Evolutionary conservation across 2,888 invertebrate genomes (phyloP).

Genomic region (Uloborus plumipes): DNA sequence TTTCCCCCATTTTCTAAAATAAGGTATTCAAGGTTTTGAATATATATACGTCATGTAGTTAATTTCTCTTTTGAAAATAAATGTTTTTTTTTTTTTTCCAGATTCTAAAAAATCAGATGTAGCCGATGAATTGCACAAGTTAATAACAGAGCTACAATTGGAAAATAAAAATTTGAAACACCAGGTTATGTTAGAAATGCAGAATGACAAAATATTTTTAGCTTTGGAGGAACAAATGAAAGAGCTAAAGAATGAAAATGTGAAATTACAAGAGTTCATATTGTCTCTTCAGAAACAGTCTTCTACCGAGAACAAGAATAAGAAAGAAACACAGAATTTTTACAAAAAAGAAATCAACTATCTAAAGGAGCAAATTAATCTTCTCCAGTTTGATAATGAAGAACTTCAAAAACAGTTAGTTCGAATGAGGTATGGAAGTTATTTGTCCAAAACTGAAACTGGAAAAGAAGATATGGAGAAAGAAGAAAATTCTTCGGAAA

Average conservation of each 20-base stretch:
- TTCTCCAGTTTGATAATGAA: conserved; percentile 36
- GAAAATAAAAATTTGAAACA: conserved; percentile 34
- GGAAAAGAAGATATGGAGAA: not conserved
- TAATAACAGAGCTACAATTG: conserved; percentile 8
- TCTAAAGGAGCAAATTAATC: conserved; percentile 37
- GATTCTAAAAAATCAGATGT: not conserved
- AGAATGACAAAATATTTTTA: conserved; percentile 28
- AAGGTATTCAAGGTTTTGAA: not conserved
- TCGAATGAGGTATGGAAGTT: conserved; percentile 24
- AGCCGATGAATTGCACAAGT: conserved; percentile 11
- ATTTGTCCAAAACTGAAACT: not conserved
- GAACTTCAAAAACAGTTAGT: conserved; percentile 37
- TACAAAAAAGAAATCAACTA: conserved; percentile 38
- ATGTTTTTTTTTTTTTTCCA: not conserved
- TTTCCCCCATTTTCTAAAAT: not conserved
- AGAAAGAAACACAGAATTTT: conserved; percentile 6
- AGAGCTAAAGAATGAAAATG: conserved; percentile 35
- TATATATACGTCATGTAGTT: not conserved
- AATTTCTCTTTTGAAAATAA: not conserved
- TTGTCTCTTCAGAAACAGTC: conserved; percentile 31
- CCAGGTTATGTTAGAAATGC: conserved; percentile 26
- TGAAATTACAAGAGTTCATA: conserved; percentile 17
- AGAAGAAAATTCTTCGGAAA: conserved; percentile 11
- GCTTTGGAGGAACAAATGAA: conserved; percentile 40
- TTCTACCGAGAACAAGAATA: conserved; percentile 1